Base-by-base conservation (phyloP, 2,888 invertebrate species). In the Pterobdella sp. region DNA sequence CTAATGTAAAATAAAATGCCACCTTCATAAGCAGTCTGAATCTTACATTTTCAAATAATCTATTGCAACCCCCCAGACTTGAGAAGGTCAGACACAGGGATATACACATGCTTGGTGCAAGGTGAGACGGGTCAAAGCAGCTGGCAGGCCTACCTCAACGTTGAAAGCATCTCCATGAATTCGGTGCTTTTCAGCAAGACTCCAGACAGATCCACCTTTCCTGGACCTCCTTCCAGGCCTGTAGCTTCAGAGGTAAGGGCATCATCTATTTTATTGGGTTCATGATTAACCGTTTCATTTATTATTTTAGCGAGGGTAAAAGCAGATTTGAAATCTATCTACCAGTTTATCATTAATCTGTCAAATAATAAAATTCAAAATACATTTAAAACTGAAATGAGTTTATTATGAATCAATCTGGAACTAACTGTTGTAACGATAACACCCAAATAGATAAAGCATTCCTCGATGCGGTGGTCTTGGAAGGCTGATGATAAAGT, bases 21-120 rank as follows among this genome's bases (percentile, higher is more conserved):
- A 42, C 18, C 42, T 42, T 42, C 42, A 42, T 42, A 14, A 42
- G 18, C 42, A 42, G 10, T 18, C 7, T 18, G 10, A 42, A 14
- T 18, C 42, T 14, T n/a, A 14, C n/a, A 29, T 14, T 7, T 14
- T n/a, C 63, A 7, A 29, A 7, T 7, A 63, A 7, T 14, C n/a
- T 63, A 7, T 63, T 22, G 7, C 63, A 63, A 10, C 31, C 26
- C n/a, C 34, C 52, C 78, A 90, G 91, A 92, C 84, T 87, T 78
- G 49, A 88, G 88, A 80, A 81, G 86, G 34, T 86, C 86, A 70
- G 92, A 92, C 82, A 88, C 89, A 0, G 91, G 90, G 0, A 84
- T 89, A 32, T 93, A 91, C 84, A 91, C 90, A 0, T 93, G 92
- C 83, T 89, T 89, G 63, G 92, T 91, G n/a, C 88, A 88, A 4